phyloP scores from a whole-genome alignment of 2,888 invertebrate genomes.

The Cryptophagus acutangulus region DNA sequence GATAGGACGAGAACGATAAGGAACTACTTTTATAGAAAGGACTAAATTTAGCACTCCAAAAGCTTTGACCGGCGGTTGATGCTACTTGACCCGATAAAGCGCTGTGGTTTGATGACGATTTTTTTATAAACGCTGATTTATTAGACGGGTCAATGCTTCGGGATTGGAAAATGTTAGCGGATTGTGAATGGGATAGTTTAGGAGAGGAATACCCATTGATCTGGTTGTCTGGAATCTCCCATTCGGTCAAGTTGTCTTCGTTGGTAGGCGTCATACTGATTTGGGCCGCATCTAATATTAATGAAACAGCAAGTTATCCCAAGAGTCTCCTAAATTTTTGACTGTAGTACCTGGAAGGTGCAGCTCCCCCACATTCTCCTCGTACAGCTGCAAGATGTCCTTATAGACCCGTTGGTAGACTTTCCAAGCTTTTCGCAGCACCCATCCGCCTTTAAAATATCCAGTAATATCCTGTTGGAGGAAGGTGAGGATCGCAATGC shows the following conservation, averaged over 20 bases:
- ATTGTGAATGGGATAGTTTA: conserved; percentile 25
- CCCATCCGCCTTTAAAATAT: conserved; percentile 62
- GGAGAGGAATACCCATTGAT: conserved; percentile 32
- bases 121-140: conserved; percentile 23
- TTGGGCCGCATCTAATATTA: conserved; percentile 1
- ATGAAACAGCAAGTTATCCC: too few relatives aligned
- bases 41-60: conserved; percentile 23
- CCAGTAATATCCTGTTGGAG: conserved; percentile 62
- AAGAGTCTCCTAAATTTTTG: too few relatives aligned
- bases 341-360: conserved; percentile 26
- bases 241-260: too few relatives aligned
- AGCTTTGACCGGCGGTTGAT: conserved; percentile 12
- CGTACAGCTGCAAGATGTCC: conserved; percentile 54
- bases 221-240: too few relatives aligned
- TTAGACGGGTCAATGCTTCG: background rate
- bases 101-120: conserved; percentile 32
- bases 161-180: conserved; percentile 9
- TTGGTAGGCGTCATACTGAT: too few relatives aligned
- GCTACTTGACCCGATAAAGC: conserved; percentile 25
- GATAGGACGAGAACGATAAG: conserved; percentile 12
- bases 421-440: conserved; percentile 64
- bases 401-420: conserved; percentile 61
- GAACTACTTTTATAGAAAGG: too few relatives aligned
- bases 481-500: conserved; percentile 60
- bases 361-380: conserved; percentile 46